Evolutionary conservation across 1,140 invertebrate genomes (phyloP), one percentile per base, ranked within the genome.

Genomic region (Phortica variegata): DNA sequence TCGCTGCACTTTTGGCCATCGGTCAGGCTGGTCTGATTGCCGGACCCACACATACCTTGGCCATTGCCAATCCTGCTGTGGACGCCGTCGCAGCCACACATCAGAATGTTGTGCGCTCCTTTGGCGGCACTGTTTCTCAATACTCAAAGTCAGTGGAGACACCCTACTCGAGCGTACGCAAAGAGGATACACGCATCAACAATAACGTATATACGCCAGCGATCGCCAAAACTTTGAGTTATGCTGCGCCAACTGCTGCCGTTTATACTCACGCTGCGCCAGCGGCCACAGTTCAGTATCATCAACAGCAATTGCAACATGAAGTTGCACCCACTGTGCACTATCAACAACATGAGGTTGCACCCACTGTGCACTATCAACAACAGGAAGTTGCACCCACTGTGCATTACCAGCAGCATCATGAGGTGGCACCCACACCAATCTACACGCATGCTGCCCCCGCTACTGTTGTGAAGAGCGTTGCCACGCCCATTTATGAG

Each of bases 131-230:
- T 17, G 77, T 83, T n/a, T 82, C 82, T n/a, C 75, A 79, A 49
- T 83, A 83, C 71, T 77, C 79, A 60, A 84, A 84, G 59, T 80
- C 82, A 23, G 78, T 84, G n/a, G 80, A 84, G 65, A 81, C 79
- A 41, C 80, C 83, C 19, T 84, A 78, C 76, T 83, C 83, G 39
- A 81, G 79, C 61, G 82, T 85, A 12, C 79, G 82, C 57, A 84
- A 84, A 73, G 78, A 77, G 70, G 83, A 84, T 65, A 73, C 70
- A 9, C 77, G 82, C 26, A 78, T 83, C 59, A 84, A 79, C 75
- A 84, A 84, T 58, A 81, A 84, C 54, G 82, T 73, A 10, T 75
- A 75, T 18, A 58, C 77, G 47, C 59, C 80, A 13, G 57, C 73
- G 36, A 61, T 77, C 43, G 72, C 68, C 46, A 77, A 77, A 54